Evolutionary conservation across 2,888 invertebrate genomes (phyloP).

Genomic region (Hirtodrosophila confusa): DNA sequence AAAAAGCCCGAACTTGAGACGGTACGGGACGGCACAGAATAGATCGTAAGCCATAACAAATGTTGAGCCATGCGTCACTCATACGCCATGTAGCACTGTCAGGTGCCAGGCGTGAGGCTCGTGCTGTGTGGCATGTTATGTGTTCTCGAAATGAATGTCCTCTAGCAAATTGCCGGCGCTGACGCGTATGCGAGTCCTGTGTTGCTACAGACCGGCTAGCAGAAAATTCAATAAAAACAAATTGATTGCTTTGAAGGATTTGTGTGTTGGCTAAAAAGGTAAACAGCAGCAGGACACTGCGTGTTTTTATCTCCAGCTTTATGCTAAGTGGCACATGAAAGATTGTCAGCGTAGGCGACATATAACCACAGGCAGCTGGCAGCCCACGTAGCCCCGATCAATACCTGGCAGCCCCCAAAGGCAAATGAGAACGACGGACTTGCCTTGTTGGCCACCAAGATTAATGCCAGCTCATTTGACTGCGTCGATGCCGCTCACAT

Average conservation of each 20-base stretch:
- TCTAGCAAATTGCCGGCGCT: constrained; percentile 51
- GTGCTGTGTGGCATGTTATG: constrained; percentile 12
- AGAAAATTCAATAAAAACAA: constrained; percentile 76
- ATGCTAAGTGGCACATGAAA: constrained; percentile 68
- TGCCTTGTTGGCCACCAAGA: constrained; percentile 40
- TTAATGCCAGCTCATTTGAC: constrained; percentile 69
- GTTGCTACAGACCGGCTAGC: constrained; percentile 28
- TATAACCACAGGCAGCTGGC: constrained; percentile 44
- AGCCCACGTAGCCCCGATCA: constrained; percentile 39
- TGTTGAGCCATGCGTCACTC: constrained; percentile 74
- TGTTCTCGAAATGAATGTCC: constrained; percentile 66
- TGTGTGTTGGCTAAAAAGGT: constrained; percentile 64
- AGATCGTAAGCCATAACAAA: constrained; percentile 64
- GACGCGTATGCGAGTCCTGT: constrained; percentile 19
- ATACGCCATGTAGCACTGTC: constrained; percentile 60
- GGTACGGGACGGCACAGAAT: constrained; percentile 23
- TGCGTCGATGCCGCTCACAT: constrained; percentile 31
- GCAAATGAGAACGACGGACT: constrained; percentile 28
- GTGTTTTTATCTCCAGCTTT: constrained; percentile 44
- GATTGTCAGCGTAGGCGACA: constrained; percentile 60
- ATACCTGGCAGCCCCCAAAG: constrained; percentile 14
- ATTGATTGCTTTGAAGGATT: constrained; percentile 74
- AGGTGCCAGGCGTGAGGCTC: constrained; percentile 12
- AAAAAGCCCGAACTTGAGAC: constrained; percentile 36
- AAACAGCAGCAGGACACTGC: constrained; percentile 42